Evolutionary conservation across 2,888 invertebrate species (phyloP).

Genomic region (Synergus itoensis): DNA sequence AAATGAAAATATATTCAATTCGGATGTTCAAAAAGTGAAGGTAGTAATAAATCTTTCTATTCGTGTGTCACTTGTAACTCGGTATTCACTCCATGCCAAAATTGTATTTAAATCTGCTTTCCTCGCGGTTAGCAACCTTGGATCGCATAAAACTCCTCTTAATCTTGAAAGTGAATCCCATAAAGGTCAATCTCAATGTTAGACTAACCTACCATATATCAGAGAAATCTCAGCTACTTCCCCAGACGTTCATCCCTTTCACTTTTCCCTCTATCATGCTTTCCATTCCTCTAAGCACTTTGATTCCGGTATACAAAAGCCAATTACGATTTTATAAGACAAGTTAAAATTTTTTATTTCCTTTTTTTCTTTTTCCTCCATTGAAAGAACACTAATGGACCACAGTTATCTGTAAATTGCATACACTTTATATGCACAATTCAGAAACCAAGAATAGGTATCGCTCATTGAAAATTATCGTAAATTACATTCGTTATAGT

Average conservation of each 20-base stretch:
- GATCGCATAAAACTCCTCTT: background rate
- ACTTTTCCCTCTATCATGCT: constrained; percentile 21
- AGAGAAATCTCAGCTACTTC: constrained; percentile 15
- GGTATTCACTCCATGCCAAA: background rate
- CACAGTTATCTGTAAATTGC: constrained; percentile 2
- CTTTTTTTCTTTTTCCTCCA: background rate
- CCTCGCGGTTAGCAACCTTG: constrained; percentile 11
- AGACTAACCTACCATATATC: constrained; percentile 4
- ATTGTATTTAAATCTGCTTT: background rate
- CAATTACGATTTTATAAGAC: constrained; percentile 24
- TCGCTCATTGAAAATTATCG: background rate
- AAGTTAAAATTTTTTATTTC: constrained; percentile 12
- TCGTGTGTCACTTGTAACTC: background rate
- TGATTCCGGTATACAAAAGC: constrained; percentile 4
- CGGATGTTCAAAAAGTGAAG: background rate
- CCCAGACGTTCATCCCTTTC: constrained; percentile 20
- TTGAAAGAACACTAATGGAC: constrained; percentile 10
- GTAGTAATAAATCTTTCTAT: background rate
- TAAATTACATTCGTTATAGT: background rate
- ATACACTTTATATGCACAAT: constrained; percentile 19
- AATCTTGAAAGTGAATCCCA: constrained; percentile 22
- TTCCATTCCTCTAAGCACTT: background rate
- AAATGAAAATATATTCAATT: background rate
- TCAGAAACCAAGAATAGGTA: background rate
- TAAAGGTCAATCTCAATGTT: constrained; percentile 13